Percentiles rank a stretch among this genome's conserved stretches.
phyloP scores from a whole-genome alignment of 2,797 vertebrate species.

The Gephyroberyx darwinii region DNA sequence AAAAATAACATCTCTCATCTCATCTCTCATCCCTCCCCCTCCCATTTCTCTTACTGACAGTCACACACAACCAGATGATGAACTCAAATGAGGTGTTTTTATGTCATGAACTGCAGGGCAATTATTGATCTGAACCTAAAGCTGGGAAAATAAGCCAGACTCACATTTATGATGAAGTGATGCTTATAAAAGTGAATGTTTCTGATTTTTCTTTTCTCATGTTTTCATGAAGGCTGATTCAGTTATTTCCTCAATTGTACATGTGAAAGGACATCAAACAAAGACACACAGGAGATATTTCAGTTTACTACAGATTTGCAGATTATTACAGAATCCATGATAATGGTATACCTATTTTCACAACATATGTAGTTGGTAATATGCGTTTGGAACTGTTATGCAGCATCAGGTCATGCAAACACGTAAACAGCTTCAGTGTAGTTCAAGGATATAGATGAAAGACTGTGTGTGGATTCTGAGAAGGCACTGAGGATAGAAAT shows the following conservation, averaged over 20 bases:
- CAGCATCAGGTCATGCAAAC: background rate
- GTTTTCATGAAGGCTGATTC: slow-evolving; percentile 14
- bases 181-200: background rate
- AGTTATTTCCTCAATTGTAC: background rate
- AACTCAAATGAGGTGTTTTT: slow-evolving; percentile 66
- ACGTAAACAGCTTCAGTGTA: slow-evolving; percentile 4
- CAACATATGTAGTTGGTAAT: background rate
- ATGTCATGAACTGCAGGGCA: slow-evolving; percentile 74
- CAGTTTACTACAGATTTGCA: background rate
- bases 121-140: slow-evolving; percentile 69
- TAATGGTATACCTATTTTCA: slow-evolving; percentile 4
- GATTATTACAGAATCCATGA: background rate
- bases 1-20: background rate
- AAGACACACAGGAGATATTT: no score
- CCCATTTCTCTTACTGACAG: background rate
- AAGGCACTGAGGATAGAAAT: slow-evolving; percentile 34
- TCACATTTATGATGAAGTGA: slow-evolving; percentile 18
- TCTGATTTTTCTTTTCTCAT: slow-evolving; percentile 4
- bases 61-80: no score
- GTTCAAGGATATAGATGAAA: slow-evolving; percentile 5
- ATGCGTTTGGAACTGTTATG: slow-evolving; percentile 3
- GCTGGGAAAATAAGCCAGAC: slow-evolving; percentile 31
- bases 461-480: slow-evolving; percentile 17
- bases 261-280: background rate
- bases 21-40: background rate